Evolutionary conservation across 2,888 invertebrate genomes (phyloP).

Genomic region (Plebejus anna): DNA sequence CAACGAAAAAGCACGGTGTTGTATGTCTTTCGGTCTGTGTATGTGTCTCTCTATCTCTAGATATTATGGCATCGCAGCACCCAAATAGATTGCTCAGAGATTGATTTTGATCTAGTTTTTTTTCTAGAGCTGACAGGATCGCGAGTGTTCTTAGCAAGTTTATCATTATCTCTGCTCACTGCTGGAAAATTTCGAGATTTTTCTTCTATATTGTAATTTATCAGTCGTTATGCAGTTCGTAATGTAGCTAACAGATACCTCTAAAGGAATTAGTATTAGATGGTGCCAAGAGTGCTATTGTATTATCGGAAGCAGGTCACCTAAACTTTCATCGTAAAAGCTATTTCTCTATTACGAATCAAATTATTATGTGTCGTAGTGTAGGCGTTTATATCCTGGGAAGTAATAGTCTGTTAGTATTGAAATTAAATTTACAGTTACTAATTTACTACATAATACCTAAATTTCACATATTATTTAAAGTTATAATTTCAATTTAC

Average conservation of each 20-base stretch:
- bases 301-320: background rate
- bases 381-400: background rate
- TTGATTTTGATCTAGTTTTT: no score
- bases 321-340: background rate
- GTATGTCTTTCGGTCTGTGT: no score
- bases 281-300: background rate
- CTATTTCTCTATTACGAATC: constrained; percentile 1
- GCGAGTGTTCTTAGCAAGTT: no score
- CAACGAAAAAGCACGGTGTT: background rate
- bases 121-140: no score
- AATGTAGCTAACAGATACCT: background rate
- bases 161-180: no score
- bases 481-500: no score
- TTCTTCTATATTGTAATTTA: no score
- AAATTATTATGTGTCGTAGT: background rate
- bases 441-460: background rate
- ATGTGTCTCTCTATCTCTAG: no score
- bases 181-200: no score
- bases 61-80: no score
- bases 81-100: no score
- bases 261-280: background rate
- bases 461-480: background rate
- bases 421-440: background rate
- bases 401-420: background rate
- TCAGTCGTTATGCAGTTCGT: no score